Conservation (phyloP, 2,888 invertebrate species). For the Thymelicus sylvestris region DNA sequence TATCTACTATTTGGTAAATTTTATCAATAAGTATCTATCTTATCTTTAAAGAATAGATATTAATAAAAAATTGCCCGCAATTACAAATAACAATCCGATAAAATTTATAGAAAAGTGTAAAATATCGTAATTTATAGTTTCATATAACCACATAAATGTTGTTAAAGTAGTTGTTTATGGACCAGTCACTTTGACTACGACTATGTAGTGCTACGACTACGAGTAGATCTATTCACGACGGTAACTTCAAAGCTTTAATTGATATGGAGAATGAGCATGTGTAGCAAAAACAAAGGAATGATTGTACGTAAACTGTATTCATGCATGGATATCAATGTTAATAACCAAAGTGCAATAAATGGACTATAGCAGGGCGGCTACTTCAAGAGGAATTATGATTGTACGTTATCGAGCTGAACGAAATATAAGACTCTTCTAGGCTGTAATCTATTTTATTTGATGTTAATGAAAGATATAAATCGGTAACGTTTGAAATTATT, state of each 20-base stretch:
- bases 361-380: background rate
- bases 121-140: no score
- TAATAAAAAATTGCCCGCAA: no score
- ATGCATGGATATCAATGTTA: constrained; percentile 4
- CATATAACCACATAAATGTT: no score
- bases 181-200: background rate
- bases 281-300: constrained; percentile 2
- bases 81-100: no score
- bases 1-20: no score
- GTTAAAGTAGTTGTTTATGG: background rate
- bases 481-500: no score
- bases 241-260: background rate
- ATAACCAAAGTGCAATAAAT: background rate
- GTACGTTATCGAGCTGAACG: background rate
- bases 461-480: no score
- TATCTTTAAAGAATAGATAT: no score
- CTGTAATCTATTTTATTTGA: background rate
- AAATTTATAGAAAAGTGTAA: no score
- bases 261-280: background rate
- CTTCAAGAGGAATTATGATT: constrained; percentile 7
- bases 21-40: no score
- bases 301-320: background rate
- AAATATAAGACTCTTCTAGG: background rate
- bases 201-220: no score
- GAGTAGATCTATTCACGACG: background rate